Evolutionary conservation across 92 coral and sea anemone species (phyloP).

Genomic region (Siderastrea siderea): DNA sequence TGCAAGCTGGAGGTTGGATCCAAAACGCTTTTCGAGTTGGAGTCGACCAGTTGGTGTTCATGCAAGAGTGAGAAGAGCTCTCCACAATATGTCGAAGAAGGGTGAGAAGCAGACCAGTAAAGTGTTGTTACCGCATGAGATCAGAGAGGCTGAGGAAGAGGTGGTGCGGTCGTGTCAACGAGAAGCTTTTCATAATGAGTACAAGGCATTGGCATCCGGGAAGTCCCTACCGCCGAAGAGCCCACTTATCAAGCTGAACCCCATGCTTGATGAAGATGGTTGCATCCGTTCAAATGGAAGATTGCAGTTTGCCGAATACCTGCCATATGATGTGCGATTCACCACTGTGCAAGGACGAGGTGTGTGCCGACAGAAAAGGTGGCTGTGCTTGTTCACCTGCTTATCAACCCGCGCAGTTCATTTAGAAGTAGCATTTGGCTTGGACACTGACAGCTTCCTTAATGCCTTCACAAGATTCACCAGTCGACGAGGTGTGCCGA

Average conservation of each 20-base stretch:
- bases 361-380: constrained; percentile 59
- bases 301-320: constrained; percentile 57
- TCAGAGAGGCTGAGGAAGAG: constrained; percentile 62
- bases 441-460: constrained; percentile 72
- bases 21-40: constrained; percentile 64
- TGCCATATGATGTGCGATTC: constrained; percentile 59
- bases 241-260: constrained; percentile 28
- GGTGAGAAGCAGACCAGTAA: constrained; percentile 25
- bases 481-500: constrained; percentile 67
- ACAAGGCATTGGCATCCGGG: constrained; percentile 45
- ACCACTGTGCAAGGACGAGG: constrained; percentile 75
- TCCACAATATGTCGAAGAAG: constrained; percentile 56
- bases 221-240: constrained; percentile 55
- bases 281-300: constrained; percentile 61
- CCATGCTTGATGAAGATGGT: constrained; percentile 62
- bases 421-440: constrained; percentile 77
- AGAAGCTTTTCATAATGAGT: constrained; percentile 57
- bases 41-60: constrained; percentile 20
- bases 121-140: constrained; percentile 54
- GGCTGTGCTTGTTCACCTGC: constrained; percentile 80
- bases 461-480: constrained; percentile 71
- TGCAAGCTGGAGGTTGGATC: constrained; percentile 58
- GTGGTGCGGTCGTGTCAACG: constrained; percentile 61
- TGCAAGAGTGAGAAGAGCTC: constrained; percentile 59
- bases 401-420: constrained; percentile 74